Base-by-base conservation (phyloP, 2,888 invertebrate species). In the Selenia dentaria region DNA sequence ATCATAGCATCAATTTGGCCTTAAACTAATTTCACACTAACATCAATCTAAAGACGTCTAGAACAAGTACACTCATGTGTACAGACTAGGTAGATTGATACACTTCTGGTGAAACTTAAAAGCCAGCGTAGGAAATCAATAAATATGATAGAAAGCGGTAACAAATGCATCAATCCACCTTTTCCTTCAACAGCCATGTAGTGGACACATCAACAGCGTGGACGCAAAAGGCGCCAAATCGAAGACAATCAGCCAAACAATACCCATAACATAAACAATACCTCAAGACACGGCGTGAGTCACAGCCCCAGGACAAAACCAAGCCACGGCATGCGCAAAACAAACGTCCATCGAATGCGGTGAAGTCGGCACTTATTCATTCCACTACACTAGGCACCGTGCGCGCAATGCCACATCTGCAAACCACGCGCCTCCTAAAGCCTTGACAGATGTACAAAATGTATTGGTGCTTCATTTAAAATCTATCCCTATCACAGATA, bases 321-420 rank as follows among this genome's bases (percentile, higher is more conserved):
- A 84, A 84, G 83, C 79, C 76, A 79, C 80, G 79, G 77, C 90
- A 90, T 90, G 90, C 90, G 87, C 88, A 88, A 89, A 87, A 79
- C 78, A 89, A 79, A 88, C 81, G 11, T 86, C 87, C 88, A 87
- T 82, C 83, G 67, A 88, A 87, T 90, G 90, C 89, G 84, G 90
- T 89, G 89, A 86, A 22, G 86, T 87, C 88, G 87, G 89, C 89
- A 86, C 88, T 86, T 88, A 90, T 89, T 88, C 87, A 90, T 89
- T 88, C 87, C 86, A 87, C 90, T 89, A 89, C 77, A 83, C 86
- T 87, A 84, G 67, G 52, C 41, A 54, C 45, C 67, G 70, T 74
- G 68, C 79, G 34, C 37, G 8, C 26, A 28, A 27, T 84, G 80
- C 76, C 79, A 75, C 65, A 80, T 69, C 75, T 74, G 70, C 32